Evolutionary conservation across 1,140 invertebrate species (phyloP).

Genomic region (Vanessa tameamea): DNA sequence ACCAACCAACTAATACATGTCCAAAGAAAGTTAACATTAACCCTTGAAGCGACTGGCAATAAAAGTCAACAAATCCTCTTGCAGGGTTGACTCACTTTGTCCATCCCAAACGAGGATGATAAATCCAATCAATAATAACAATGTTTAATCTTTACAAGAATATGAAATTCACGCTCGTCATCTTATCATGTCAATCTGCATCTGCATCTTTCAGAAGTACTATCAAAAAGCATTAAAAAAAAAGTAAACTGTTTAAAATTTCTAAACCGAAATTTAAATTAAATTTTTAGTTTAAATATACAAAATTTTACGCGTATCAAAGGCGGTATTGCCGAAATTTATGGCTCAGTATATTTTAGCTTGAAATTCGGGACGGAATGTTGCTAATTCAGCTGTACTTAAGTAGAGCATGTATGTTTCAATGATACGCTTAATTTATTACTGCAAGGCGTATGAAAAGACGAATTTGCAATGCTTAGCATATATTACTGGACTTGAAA

Average conservation of each 20-base stretch:
- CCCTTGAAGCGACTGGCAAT: no score
- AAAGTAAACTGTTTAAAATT: not conserved
- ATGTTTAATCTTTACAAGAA: no score
- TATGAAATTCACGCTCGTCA: no score
- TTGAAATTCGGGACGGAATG: constrained; percentile 11
- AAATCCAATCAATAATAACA: no score
- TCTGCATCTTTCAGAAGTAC: no score
- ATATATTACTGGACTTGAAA: not conserved
- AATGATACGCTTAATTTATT: constrained; percentile 8
- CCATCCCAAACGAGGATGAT: no score
- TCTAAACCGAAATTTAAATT: not conserved
- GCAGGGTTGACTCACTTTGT: no score
- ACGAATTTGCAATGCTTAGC: not conserved
- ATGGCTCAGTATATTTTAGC: constrained; percentile 8
- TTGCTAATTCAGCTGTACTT: constrained; percentile 6
- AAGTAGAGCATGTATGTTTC: constrained; percentile 9
- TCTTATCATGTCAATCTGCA: no score
- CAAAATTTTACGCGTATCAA: not conserved
- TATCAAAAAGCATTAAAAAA: no score
- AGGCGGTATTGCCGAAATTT: not conserved
- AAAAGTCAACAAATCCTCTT: no score
- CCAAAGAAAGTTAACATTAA: no score
- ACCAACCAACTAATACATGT: no score
- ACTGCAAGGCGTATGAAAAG: constrained; percentile 2
- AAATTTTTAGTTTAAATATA: not conserved